Percentiles rank a stretch among this genome's conserved stretches.
Conservation (phyloP, 2,888 invertebrate genomes). For the Macrosiphum euphorbiae region DNA sequence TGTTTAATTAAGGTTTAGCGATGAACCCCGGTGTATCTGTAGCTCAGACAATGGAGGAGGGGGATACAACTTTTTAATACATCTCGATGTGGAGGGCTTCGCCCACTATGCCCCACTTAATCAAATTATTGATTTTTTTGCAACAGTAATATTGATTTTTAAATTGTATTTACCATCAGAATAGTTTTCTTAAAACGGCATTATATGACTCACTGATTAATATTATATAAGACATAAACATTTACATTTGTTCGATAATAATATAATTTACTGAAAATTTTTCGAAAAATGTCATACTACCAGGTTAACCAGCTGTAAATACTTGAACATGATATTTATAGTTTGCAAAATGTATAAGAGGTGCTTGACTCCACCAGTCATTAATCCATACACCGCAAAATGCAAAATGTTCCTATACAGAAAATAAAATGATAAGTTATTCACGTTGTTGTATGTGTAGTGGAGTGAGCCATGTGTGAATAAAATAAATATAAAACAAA, state of each 20-base stretch:
- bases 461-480: neutral
- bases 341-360: slow-evolving; percentile 3
- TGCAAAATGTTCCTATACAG: neutral
- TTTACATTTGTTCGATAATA: neutral
- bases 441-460: neutral
- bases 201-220: neutral
- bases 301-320: neutral
- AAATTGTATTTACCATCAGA: neutral
- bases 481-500: neutral
- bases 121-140: neutral
- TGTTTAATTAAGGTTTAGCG: neutral
- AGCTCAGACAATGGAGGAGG: neutral
- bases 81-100: neutral
- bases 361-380: neutral
- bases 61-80: neutral
- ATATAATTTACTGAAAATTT: neutral
- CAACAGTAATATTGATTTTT: neutral
- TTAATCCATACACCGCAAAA: neutral
- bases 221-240: neutral
- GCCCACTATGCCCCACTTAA: neutral
- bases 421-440: neutral
- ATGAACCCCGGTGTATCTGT: neutral
- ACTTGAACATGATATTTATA: neutral
- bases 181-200: neutral
- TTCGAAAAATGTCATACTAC: neutral